Conservation (phyloP, 2,797 vertebrate species). For the Pteropus rufus region DNA sequence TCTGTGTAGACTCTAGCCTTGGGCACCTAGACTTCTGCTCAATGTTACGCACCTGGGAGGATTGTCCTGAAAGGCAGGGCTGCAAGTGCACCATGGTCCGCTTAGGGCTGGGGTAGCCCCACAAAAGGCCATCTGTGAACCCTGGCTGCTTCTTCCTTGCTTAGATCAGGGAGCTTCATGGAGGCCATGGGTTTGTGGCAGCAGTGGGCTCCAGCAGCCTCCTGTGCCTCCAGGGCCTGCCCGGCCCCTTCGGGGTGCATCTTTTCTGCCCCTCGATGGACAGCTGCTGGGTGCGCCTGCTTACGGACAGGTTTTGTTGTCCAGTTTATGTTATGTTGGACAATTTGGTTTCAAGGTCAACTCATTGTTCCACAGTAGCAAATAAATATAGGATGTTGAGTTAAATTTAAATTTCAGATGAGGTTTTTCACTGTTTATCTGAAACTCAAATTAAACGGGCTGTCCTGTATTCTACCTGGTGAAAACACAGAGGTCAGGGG, state of each 20-base stretch:
- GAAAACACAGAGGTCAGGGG: background rate
- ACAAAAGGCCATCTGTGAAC: background rate
- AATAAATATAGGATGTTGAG: background rate
- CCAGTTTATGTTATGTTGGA: background rate
- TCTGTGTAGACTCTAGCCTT: background rate
- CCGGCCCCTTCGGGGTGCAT: background rate
- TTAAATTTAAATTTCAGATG: background rate
- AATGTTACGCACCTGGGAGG: too few relatives aligned
- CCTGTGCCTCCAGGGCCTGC: background rate
- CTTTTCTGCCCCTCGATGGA: background rate
- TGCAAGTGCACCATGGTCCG: background rate
- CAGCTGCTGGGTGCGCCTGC: background rate
- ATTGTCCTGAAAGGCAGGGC: background rate
- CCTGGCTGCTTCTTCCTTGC: background rate
- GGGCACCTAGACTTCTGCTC: background rate
- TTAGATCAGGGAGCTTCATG: accelerated
- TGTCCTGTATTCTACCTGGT: too few relatives aligned
- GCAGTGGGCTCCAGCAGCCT: background rate
- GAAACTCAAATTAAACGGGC: background rate
- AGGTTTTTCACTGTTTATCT: background rate
- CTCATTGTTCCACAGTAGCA: background rate
- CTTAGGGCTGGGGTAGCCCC: background rate
- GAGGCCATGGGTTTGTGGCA: too few relatives aligned
- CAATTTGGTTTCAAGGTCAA: background rate
- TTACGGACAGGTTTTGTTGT: too few relatives aligned